Conservation (phyloP, 1,140 invertebrate species). For the Calephelis nemesis region DNA sequence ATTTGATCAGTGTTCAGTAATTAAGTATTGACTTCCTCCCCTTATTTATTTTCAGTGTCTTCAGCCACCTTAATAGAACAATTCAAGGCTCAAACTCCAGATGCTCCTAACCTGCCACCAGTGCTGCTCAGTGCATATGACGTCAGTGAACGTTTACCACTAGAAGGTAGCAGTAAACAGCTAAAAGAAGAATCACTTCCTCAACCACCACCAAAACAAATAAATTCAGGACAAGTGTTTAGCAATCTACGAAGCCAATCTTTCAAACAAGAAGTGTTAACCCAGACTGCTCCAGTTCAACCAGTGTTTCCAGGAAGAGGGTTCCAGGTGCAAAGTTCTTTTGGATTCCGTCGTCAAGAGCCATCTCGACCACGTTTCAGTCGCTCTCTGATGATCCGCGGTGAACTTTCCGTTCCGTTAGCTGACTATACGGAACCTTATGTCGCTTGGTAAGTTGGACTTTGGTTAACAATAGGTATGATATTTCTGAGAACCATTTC, state of each 20-base stretch:
- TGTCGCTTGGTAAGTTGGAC: slow-evolving; percentile 37
- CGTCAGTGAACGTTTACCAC: slow-evolving; percentile 29
- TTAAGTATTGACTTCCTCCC: neutral
- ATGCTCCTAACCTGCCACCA: slow-evolving; percentile 43
- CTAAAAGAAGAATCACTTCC: neutral
- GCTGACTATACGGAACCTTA: slow-evolving; percentile 58
- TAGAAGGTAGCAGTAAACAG: neutral
- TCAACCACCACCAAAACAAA: neutral
- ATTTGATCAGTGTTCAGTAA: neutral
- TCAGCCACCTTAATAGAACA: slow-evolving; percentile 44
- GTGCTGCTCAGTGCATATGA: slow-evolving; percentile 38
- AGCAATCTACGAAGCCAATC: neutral
- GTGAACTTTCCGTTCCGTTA: slow-evolving; percentile 46
- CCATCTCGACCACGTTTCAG: slow-evolving; percentile 37
- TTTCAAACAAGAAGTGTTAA: too few relatives aligned
- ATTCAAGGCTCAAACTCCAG: slow-evolving; percentile 45
- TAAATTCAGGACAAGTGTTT: neutral
- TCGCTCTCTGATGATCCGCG: slow-evolving; percentile 40
- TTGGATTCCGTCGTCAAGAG: slow-evolving; percentile 11
- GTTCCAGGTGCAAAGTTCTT: neutral
- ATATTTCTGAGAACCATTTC: neutral
- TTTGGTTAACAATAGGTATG: neutral
- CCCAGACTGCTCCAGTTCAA: slow-evolving; percentile 6
- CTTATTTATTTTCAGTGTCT: slow-evolving; percentile 34
- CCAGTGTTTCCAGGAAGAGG: slow-evolving; percentile 2